Evolutionary conservation across 2,113 vertebrate species (phyloP), one percentile per base, ranked within the genome.

Genomic region (Perca flavescens): DNA sequence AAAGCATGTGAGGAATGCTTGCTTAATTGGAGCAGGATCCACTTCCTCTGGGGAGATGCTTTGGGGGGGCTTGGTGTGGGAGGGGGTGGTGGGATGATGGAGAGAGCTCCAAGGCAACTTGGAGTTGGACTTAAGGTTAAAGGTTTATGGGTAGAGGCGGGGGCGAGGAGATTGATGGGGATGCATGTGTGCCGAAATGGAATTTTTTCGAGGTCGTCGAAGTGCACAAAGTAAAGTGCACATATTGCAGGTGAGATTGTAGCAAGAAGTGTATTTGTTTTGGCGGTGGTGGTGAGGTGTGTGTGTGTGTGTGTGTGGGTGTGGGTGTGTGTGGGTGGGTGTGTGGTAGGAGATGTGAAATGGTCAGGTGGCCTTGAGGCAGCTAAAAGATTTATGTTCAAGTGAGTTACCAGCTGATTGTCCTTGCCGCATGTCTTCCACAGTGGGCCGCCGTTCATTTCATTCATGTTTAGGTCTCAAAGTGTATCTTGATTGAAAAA

Each of bases 1-100:
- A 71, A 86, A 91, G 81, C 90, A 94, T 91, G 86, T 49, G 52
- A 90, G 92, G 93, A 95, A 96, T 95, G 90, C 77, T 83, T 58
- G 25, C 34, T 90, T 95, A 93, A 94, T 93, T 93, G 91, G 88
- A 78, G 80, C 80, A 40, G 90, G 91, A 94, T 91, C 88, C 60
- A 36, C 77, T 83, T 85, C 84, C 89, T 90, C 75, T 70, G 63
- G 88, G 84, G 83, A 74, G 52, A 43, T 7, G 67, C 17, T 61
- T 43, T 43, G 40, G 2, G 56, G 66, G 58, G 63, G 52, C 57
- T 57, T 25, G 67, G 58, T 65, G 77, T 65, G 60, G 63, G 50
- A 63, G 83, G 87, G n/a, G 84, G 63, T 1, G 60, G 60, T 25
- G 61, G 74, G 76, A 58, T 73, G 88, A 83, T 85, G 86, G 81